These are phyloP conservation scores for Festucalex cinctus DNA, from an alignment of 2,113 vertebrate species.

Conservation along the genomic window DNA sequence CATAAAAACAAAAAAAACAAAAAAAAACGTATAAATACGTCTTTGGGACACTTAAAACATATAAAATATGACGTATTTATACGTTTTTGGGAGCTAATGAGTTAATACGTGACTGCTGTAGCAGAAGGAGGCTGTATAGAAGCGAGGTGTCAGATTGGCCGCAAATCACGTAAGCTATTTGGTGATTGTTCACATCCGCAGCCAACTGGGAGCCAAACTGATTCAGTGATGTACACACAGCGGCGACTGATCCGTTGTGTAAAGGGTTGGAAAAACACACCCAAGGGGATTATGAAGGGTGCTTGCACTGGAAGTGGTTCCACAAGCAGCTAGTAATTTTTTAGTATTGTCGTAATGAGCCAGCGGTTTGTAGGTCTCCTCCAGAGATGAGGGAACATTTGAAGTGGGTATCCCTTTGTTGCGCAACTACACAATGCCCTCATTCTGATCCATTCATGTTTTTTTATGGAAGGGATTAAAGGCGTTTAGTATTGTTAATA, in stretches of 20 bases:
- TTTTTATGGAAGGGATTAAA: conserved; percentile 19
- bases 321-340: conserved; percentile 21
- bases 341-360: conserved; percentile 26
- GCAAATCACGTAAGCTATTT: conserved; percentile 35
- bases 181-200: conserved; percentile 42
- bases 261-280: conserved; percentile 27
- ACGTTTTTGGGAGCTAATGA: too few species aligned
- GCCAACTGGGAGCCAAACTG: conserved; percentile 37
- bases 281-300: conserved; percentile 21
- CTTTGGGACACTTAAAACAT: too few species aligned
- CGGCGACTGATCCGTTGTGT: conserved; percentile 37
- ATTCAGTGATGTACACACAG: conserved; percentile 24
- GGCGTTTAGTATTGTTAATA: conserved; percentile 20
- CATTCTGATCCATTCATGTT: conserved; percentile 35
- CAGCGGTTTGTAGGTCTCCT: conserved; percentile 26
- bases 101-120: background rate
- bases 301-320: conserved; percentile 1
- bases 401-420: conserved; percentile 42
- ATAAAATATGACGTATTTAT: too few species aligned
- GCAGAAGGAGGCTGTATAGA: conserved; percentile 2
- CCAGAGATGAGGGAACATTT: conserved; percentile 18
- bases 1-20: too few species aligned
- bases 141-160: conserved; percentile 38
- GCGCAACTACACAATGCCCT: conserved; percentile 34
- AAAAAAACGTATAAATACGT: too few species aligned